phyloP scores from a whole-genome alignment of 2,888 invertebrate species.

The Agrochola lychnidis region DNA sequence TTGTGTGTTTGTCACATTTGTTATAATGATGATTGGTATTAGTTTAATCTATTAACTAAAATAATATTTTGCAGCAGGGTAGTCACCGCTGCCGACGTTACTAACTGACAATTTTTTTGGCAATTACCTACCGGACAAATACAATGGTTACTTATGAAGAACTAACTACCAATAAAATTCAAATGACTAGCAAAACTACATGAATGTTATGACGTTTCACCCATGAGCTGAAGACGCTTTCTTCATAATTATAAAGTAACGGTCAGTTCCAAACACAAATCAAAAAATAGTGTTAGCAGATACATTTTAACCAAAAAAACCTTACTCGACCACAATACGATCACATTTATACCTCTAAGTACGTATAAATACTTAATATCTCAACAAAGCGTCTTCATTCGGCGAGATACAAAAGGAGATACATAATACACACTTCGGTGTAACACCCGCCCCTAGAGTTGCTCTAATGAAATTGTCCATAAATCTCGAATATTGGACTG shows the following conservation, averaged over 20 bases:
- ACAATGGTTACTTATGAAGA: not conserved
- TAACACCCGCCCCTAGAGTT: slow-evolving; percentile 50
- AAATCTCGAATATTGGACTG: slow-evolving; percentile 72
- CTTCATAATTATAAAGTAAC: not conserved
- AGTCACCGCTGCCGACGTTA: not conserved
- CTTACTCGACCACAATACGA: not conserved
- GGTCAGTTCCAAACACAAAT: not conserved
- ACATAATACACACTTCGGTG: slow-evolving; percentile 53
- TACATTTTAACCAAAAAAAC: not conserved
- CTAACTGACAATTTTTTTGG: not conserved
- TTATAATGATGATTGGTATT: not conserved
- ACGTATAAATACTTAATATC: not conserved
- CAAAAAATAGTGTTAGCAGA: not conserved
- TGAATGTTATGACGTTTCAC: not conserved
- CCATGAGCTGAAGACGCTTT: not conserved
- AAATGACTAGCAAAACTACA: not conserved
- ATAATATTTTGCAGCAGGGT: not conserved
- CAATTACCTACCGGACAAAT: not conserved
- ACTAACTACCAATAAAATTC: not conserved
- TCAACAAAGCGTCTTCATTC: not conserved
- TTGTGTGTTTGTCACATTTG: not conserved
- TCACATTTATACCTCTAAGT: too few relatives aligned
- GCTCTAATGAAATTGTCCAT: slow-evolving; percentile 73
- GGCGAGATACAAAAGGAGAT: not conserved
- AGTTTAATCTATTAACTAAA: not conserved